Percentiles rank a stretch among this genome's conserved stretches.
Evolutionary conservation across 2,888 invertebrate genomes (phyloP).

Genomic region (Junonia oenone): DNA sequence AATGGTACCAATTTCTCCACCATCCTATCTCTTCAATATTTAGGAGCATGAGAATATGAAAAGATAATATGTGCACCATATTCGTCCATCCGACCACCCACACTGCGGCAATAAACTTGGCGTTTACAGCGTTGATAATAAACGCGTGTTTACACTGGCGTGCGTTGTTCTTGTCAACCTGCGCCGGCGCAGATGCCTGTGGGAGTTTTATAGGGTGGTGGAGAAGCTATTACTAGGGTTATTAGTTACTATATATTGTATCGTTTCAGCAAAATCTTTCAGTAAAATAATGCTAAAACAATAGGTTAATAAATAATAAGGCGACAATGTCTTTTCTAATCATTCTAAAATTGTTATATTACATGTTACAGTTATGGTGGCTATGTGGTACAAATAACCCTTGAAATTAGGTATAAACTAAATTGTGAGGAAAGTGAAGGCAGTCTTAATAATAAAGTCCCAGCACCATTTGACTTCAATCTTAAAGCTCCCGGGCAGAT

Average conservation of each 20-base stretch:
- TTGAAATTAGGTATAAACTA: too few relatives aligned
- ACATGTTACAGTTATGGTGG: too few relatives aligned
- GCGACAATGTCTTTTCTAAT: too few relatives aligned
- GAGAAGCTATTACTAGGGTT: background rate
- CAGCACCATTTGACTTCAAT: too few relatives aligned
- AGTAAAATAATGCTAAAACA: too few relatives aligned
- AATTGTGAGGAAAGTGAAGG: too few relatives aligned
- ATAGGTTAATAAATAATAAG: too few relatives aligned
- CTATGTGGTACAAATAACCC: too few relatives aligned
- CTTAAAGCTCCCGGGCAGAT: constrained; percentile 14
- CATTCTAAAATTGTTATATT: too few relatives aligned
- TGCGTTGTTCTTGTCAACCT: constrained; percentile 46
- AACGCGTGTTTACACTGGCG: constrained; percentile 60
- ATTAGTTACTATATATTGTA: background rate
- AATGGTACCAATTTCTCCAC: too few relatives aligned
- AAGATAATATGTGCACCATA: constrained; percentile 24
- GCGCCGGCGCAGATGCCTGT: constrained; percentile 19
- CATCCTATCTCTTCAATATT: background rate
- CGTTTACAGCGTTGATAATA: constrained; percentile 68
- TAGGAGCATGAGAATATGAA: constrained; percentile 8
- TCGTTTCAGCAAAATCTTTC: too few relatives aligned
- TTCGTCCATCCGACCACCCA: constrained; percentile 65
- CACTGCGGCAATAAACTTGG: constrained; percentile 60
- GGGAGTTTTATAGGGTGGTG: constrained; percentile 12
- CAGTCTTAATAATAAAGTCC: too few relatives aligned